A percentile compares a stretch with the other conserved stretches of the same genome.
Conservation (phyloP, 2,113 vertebrate species). For the Poeciliopsis retropinna region DNA sequence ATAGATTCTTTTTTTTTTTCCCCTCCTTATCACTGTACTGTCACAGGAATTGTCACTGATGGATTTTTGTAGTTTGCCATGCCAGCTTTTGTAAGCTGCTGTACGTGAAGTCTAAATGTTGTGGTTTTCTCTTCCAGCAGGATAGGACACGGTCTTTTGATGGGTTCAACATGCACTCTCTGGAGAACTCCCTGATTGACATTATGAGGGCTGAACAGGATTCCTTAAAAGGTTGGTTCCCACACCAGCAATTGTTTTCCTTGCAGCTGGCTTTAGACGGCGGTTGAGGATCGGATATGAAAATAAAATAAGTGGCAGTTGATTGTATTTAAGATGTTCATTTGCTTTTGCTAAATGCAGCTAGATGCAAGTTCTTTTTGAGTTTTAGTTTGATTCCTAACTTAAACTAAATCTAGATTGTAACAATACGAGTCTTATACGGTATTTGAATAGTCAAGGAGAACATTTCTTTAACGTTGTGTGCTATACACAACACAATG, state of each 20-base stretch:
- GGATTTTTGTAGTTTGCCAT: constrained; percentile 7
- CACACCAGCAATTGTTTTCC: constrained; percentile 34
- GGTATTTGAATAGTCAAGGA: not conserved
- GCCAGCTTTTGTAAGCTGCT: constrained; percentile 11
- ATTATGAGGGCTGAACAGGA: constrained; percentile 99
- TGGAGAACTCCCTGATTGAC: constrained; percentile 99
- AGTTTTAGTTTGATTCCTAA: not conserved
- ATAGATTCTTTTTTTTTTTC: not conserved
- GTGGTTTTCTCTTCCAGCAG: constrained; percentile 78
- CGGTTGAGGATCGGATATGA: not conserved
- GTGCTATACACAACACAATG: too few species aligned
- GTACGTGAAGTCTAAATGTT: constrained; percentile 48
- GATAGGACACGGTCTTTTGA: constrained; percentile 97
- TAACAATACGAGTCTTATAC: not conserved
- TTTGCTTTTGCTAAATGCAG: not conserved
- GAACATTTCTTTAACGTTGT: not conserved
- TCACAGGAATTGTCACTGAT: constrained; percentile 14
- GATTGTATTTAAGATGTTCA: not conserved
- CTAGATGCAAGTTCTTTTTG: not conserved
- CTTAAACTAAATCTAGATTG: not conserved
- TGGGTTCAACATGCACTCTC: constrained; percentile 93
- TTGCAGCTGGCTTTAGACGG: constrained; percentile 15
- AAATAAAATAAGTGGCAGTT: constrained; percentile 13
- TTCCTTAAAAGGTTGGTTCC: constrained; percentile 96
- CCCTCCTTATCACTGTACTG: not conserved